These are phyloP conservation scores for Drosophila sp. DNA, from an alignment of 1,140 invertebrate genomes.

Conservation along the genomic window DNA sequence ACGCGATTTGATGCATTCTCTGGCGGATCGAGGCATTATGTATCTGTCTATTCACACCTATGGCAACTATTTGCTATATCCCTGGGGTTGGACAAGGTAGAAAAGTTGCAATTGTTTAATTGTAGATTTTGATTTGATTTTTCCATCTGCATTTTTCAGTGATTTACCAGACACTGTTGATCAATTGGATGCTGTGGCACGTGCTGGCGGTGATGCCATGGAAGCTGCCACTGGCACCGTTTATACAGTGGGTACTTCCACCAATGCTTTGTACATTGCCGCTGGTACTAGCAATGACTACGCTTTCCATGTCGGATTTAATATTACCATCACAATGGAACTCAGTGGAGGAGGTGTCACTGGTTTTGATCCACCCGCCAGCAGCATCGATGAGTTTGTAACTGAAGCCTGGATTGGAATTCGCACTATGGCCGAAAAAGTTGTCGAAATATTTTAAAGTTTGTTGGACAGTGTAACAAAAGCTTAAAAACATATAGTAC, in stretches of 20 bases:
- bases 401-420: conserved; percentile 90
- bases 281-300: conserved; percentile 88
- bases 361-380: conserved; percentile 88
- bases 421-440: conserved; percentile 73
- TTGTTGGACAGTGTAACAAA: not conserved
- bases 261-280: conserved; percentile 86
- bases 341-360: conserved; percentile 87
- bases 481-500: not conserved
- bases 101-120: not conserved
- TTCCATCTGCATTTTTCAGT: conserved; percentile 41
- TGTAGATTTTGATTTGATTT: not conserved
- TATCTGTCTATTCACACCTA: conserved; percentile 90
- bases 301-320: conserved; percentile 87
- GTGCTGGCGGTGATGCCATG: conserved; percentile 85
- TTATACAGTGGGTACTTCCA: conserved; percentile 88
- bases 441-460: conserved; percentile 67
- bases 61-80: conserved; percentile 89
- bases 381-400: conserved; percentile 86
- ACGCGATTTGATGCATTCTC: conserved; percentile 85
- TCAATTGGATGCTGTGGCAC: conserved; percentile 84
- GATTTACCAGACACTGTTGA: conserved; percentile 77
- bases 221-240: conserved; percentile 84
- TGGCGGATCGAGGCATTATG: conserved; percentile 86
- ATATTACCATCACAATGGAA: conserved; percentile 89
- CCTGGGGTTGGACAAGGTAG: conserved; percentile 88